Base-by-base conservation (phyloP, 1,140 invertebrate genomes). In the Hyposmocoma kahamanoa region DNA sequence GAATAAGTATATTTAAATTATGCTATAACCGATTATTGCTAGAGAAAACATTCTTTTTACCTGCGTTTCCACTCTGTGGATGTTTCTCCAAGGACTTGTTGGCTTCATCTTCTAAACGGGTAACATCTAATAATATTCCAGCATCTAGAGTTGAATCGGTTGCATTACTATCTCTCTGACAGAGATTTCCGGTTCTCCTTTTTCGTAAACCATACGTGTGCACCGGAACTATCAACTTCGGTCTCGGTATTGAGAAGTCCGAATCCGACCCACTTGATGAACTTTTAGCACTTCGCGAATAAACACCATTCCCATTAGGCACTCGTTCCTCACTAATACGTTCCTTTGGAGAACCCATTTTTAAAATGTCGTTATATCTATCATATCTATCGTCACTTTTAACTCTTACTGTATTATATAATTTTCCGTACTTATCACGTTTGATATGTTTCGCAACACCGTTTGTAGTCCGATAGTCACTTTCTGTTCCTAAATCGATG, bases 211-310 rank as follows among this genome's bases (percentile, higher is more conserved):
- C 94, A 75, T 95, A 95, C 1, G 94, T 94, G 85, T 96, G 94
- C 46, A 95, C 93, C 36, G 94, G 94, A 45, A 95, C 94, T 62
- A 96, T 94, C 49, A 96, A 88, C 69, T 94, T 92, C 11, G 94
- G 94, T 62, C 94, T 85, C 0, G 94, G 94, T 74, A 96, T 95
- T 32, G 90, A 88, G 80, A 95, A 95, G 55, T 93, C 91, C 6
- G 89, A 88, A 48, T 89, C 87, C 5, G 86, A 87, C 44, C 85
- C 83, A 55, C 77, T 81, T 22, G 83, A 85, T 9, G 79, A 83
- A 67, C 74, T 87, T 78, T 80, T 82, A 43, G 73, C 73, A 76
- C 78, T 84, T 72, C 67, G 66, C 39, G 72, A 54, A 57, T 50
- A 87, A 24, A 84, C 82, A 67, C 83, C 70, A 50, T 81, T 86